A percentile compares a stretch with the other conserved stretches of the same genome.
Conservation (phyloP, 1,140 invertebrate species). For the Brachionus angularis region DNA sequence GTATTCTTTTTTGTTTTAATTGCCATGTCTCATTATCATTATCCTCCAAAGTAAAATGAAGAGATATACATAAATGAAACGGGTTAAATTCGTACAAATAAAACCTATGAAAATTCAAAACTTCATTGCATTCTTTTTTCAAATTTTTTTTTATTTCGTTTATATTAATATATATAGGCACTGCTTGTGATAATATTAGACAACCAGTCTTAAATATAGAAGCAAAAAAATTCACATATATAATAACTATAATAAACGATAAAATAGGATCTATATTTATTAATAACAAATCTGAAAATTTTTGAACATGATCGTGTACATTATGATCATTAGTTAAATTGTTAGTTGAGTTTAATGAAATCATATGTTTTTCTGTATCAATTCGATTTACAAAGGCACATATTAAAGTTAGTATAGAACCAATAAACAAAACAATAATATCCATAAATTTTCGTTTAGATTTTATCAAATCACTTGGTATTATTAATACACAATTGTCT, state of each 20-base stretch:
- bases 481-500: conserved; percentile 24
- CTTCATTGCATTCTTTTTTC: neutral
- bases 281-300: neutral
- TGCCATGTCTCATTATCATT: neutral
- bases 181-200: conserved; percentile 23
- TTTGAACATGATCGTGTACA: conserved; percentile 15
- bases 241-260: neutral
- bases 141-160: neutral
- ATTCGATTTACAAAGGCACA: conserved; percentile 3
- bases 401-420: neutral
- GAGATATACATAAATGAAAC: conserved; percentile 33
- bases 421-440: neutral
- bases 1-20: conserved; percentile 1
- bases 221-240: conserved; percentile 7
- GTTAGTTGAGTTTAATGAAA: neutral
- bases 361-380: neutral
- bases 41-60: conserved; percentile 2
- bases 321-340: neutral
- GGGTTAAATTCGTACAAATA: conserved; percentile 30
- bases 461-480: conserved; percentile 29
- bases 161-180: conserved; percentile 13
- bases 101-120: neutral
- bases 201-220: neutral
- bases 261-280: conserved; percentile 24
- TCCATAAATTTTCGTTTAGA: conserved; percentile 26